Percentiles rank a stretch among this genome's conserved stretches.
These are phyloP conservation scores for Tyrannus savana DNA, from an alignment of 2,113 vertebrate species.

Conservation along the genomic window DNA sequence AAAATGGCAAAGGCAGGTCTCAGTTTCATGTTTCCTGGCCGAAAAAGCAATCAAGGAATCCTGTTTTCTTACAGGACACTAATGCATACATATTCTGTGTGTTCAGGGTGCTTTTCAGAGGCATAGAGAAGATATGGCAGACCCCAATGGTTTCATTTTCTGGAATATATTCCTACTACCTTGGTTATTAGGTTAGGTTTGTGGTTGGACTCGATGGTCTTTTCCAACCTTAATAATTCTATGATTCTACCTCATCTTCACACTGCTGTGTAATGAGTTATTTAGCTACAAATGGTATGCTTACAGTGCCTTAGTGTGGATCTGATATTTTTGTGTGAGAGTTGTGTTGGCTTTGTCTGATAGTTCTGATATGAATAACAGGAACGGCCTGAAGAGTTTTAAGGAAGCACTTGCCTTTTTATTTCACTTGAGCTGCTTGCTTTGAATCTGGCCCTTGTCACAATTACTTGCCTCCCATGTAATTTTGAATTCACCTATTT, in stretches of 20 bases:
- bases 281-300: background rate
- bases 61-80: background rate
- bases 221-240: background rate
- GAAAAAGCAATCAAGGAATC: slow-evolving; percentile 16
- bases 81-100: background rate
- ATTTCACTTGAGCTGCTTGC: background rate
- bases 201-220: background rate
- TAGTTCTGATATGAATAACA: slow-evolving; percentile 2
- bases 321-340: background rate
- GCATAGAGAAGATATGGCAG: background rate
- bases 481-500: slow-evolving; percentile 6
- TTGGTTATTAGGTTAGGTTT: background rate
- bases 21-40: slow-evolving; percentile 33
- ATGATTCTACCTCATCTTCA: background rate
- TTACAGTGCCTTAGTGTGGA: background rate
- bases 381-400: background rate
- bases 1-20: slow-evolving; percentile 28
- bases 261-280: background rate
- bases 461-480: background rate
- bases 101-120: background rate
- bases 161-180: background rate
- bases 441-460: background rate
- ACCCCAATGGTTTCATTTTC: background rate
- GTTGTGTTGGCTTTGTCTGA: slow-evolving; percentile 41
- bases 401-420: slow-evolving; percentile 6